Base-by-base conservation (phyloP, 2,888 invertebrate species). In the Physocephala rufipes region DNA sequence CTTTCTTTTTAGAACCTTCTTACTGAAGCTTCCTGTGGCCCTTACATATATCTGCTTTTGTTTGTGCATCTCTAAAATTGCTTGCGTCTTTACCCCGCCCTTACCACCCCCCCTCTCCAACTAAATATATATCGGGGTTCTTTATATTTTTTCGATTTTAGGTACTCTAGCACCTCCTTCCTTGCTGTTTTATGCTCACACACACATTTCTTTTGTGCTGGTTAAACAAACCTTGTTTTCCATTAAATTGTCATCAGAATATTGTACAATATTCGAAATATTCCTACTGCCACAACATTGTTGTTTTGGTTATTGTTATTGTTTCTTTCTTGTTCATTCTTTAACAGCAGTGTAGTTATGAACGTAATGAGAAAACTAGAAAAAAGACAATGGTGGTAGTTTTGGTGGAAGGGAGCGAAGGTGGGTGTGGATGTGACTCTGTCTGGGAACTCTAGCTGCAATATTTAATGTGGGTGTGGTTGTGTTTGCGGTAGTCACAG, bases 161-260 rank as follows among this genome's bases (percentile, higher is more conserved):
- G n/a, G n/a, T n/a, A n/a, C 30, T 61, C 36, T 28, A 15, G 3
- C 13, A 12, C 61, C 13, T 21, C 15, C 30, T 61, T 1, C 61
- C n/a, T 12, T 19, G 61, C 2, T 13, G 30, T 16, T 16, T 28
- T 61, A 59, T n/a, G n/a, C 9, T 36, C 9, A 9, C 36, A 28
- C 61, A 61, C 12, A 26, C 30, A 19, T 28, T 28, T 28, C 13
- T 26, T 30, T 61, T 28, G 28, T 64, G 64, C n/a, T 47, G 24
- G 49, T 19, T 64, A 49, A 49, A 26, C 64, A 64, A 64, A 64
- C 64, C 26, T 26, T 64, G 64, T 64, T 64, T 64, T 26, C 67
- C 67, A 67, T 58, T 67, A 67, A 67, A 67, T 47, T 67, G 67
- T 58, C 67, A 67, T 67, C 67, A 67, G 45, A 58, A 67, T 45